These are phyloP conservation scores for Tipula helvola DNA, from an alignment of 2,888 invertebrate genomes.

Conservation along the genomic window DNA sequence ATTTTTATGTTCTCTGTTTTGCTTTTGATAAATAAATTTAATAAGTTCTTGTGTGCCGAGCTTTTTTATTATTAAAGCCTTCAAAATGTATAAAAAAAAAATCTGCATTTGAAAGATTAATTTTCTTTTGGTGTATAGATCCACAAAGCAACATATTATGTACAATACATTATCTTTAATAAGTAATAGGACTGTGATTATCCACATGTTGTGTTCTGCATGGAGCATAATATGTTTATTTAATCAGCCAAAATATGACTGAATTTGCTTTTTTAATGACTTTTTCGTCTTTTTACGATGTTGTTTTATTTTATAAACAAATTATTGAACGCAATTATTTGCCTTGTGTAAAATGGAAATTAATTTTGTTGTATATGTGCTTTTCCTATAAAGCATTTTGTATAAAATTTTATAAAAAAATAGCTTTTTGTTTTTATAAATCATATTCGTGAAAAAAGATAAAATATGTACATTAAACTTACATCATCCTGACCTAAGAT, in stretches of 20 bases:
- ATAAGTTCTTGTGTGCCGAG: background rate
- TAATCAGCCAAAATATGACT: background rate
- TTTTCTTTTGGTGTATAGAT: background rate
- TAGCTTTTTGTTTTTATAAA: too few relatives aligned
- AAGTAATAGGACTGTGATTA: background rate
- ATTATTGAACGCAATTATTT: background rate
- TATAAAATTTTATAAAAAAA: background rate
- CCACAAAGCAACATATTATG: background rate
- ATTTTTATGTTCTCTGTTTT: background rate
- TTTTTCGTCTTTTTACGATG: background rate
- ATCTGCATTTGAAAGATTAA: background rate
- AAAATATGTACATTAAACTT: slow-evolving; percentile 43
- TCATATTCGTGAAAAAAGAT: background rate
- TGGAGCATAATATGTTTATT: background rate
- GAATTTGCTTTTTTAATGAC: background rate
- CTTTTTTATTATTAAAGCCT: background rate
- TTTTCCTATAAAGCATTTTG: background rate
- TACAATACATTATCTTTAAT: background rate
- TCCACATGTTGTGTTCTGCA: background rate
- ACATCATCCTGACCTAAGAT: slow-evolving; percentile 80
- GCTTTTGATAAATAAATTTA: background rate
- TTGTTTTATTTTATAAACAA: background rate
- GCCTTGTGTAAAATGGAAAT: background rate
- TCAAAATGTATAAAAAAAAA: background rate
- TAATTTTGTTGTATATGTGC: background rate